Evolutionary conservation across 2,888 invertebrate species (phyloP), one percentile per base, ranked within the genome.

Genomic region (Megalurothrips usitatus): DNA sequence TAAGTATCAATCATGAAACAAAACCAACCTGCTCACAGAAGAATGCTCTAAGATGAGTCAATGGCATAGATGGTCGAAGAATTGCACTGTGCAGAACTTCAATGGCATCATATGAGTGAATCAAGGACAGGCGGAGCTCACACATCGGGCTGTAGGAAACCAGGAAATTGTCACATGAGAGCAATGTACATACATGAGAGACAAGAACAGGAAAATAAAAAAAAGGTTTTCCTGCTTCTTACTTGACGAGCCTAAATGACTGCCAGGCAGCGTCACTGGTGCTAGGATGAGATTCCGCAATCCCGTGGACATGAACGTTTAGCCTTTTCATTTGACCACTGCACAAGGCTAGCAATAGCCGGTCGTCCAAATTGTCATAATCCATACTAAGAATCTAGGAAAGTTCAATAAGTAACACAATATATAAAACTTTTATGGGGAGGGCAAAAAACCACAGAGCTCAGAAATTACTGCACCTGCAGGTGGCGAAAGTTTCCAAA

Each of bases 51-150:
- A 94, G 89, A 86, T 93, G 92, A 34, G 92, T 91, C 34, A 94
- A 88, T 26, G 94, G 94, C 92, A 94, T 92, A 81, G 90, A 89
- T 79, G 90, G 90, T 83, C 90, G 90, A 80, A 94, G 87, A 84
- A 94, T 92, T 83, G 90, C 89, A 79, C 88, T 87, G 82, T 93
- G 90, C 83, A 94, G 87, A 82, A 89, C 88, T 83, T 89, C 88
- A 26, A 92, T 91, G 80, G 92, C 93, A 84, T 91, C 91, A 84
- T 91, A 91, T 49, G 93, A 92, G 86, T 94, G 93, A 83, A 94
- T 90, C 47, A 84, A 79, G 75, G 83, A 83, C 17, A 84, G 80
- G 48, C 84, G 83, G 63, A 84, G 81, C 82, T 83, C 83, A 81
- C 83, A 83, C 84, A 86, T 80, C 85, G 85, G 84, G 79, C 84